Percentiles rank a stretch among this genome's conserved stretches.
Evolutionary conservation across 2,113 vertebrate species (phyloP).

Genomic region (Acanthochromis polyacanthus): DNA sequence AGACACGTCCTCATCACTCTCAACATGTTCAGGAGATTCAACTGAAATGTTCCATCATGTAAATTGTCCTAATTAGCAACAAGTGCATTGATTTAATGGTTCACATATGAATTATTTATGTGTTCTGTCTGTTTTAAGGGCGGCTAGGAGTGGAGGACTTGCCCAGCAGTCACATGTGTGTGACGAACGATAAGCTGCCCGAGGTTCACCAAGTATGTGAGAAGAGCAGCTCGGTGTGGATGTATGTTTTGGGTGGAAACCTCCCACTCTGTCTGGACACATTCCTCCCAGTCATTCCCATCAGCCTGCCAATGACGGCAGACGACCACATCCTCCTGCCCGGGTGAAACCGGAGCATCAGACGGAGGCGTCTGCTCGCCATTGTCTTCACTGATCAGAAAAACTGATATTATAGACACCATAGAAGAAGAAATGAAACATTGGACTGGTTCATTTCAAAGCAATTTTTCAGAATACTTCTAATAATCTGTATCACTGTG

Average conservation of each 20-base stretch:
- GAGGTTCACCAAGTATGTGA: slow-evolving; percentile 49
- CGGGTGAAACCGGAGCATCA: neutral
- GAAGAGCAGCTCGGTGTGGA: slow-evolving; percentile 35
- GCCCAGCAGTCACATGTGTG: neutral
- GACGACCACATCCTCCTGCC: slow-evolving; percentile 68
- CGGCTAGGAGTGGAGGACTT: neutral
- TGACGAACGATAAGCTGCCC: slow-evolving; percentile 18
- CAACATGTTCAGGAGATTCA: neutral
- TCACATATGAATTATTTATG: neutral
- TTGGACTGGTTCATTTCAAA: too few relatives aligned
- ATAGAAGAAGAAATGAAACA: too few relatives aligned
- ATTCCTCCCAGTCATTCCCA: slow-evolving; percentile 67
- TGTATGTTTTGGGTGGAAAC: slow-evolving; percentile 45
- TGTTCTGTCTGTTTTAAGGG: neutral
- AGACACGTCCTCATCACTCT: neutral
- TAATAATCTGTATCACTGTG: too few relatives aligned
- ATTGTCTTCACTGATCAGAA: slow-evolving; percentile 29
- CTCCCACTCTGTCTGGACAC: slow-evolving; percentile 76
- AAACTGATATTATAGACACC: neutral
- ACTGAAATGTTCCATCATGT: too few relatives aligned
- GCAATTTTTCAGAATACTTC: too few relatives aligned
- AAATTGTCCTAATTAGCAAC: too few relatives aligned
- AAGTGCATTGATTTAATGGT: neutral
- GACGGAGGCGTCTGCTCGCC: slow-evolving; percentile 13
- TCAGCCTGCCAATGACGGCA: slow-evolving; percentile 63